Conservation (phyloP, 2,888 invertebrate genomes). For the Lamellibrachia columna region DNA sequence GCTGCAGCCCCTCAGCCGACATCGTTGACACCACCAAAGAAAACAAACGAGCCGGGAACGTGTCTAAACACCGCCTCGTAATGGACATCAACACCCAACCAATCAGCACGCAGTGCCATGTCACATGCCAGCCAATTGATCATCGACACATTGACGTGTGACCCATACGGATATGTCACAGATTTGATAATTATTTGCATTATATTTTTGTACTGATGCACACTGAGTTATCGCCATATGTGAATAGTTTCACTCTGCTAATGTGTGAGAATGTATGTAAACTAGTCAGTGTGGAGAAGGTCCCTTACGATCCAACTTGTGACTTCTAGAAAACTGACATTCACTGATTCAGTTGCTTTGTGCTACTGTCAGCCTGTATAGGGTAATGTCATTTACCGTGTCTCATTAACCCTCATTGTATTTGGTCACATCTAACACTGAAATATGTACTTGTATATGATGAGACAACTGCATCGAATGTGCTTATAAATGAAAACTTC, state of each 20-base stretch:
- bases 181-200: constrained; percentile 7
- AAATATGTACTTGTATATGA: neutral
- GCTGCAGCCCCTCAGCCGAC: neutral
- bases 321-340: neutral
- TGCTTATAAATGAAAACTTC: neutral
- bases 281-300: neutral
- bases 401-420: neutral
- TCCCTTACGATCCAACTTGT: neutral
- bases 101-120: neutral
- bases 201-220: neutral
- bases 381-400: neutral
- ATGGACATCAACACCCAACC: neutral
- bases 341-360: no score
- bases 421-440: neutral
- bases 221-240: neutral
- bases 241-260: neutral
- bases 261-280: neutral
- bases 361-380: neutral
- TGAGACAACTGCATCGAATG: neutral
- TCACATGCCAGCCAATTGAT: neutral
- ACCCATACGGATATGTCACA: neutral
- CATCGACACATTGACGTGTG: neutral
- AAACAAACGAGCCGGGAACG: neutral
- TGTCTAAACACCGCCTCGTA: neutral
- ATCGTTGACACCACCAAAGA: neutral